These are phyloP conservation scores for Thunnus albacares DNA, from an alignment of 2,797 vertebrate genomes.

Conservation along the genomic window DNA sequence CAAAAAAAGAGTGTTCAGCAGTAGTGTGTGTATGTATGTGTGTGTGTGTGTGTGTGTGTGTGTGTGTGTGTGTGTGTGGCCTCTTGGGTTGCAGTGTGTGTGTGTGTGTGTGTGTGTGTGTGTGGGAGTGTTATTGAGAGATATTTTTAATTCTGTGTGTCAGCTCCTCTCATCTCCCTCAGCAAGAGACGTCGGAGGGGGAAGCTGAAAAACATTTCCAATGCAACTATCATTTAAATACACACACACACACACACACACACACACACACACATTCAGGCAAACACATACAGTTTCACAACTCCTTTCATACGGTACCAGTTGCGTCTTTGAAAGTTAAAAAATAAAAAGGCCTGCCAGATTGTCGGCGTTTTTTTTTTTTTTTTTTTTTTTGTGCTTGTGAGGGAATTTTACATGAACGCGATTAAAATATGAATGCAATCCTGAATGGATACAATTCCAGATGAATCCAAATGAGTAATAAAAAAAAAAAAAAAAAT, in stretches of 20 bases:
- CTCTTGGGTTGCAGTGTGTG: conserved; percentile 44
- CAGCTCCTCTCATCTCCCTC: conserved; percentile 80
- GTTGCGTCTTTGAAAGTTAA: conserved; percentile 64
- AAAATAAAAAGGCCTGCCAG: conserved; percentile 41
- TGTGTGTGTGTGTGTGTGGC: conserved; percentile 20
- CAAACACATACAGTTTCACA: conserved; percentile 31
- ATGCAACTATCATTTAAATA: conserved; percentile 67
- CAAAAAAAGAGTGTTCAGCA: conserved; percentile 58
- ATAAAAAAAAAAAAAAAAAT: conserved; percentile 9
- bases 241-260: conserved; percentile 40
- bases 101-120: conserved; percentile 17
- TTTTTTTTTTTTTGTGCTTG: conserved; percentile 41
- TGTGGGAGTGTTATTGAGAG: conserved; percentile 79
- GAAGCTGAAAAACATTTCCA: conserved; percentile 75
- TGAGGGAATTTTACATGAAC: conserved; percentile 62
- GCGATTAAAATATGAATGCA: conserved; percentile 59
- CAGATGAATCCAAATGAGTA: conserved; percentile 34
- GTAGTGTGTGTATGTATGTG: conserved; percentile 26
- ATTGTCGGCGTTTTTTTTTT: conserved; percentile 45
- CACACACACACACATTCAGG: conserved; percentile 52
- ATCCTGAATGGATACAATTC: conserved; percentile 41
- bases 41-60: conserved; percentile 9
- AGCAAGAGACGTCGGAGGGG: conserved; percentile 75
- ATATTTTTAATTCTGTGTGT: conserved; percentile 85
- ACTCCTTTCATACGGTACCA: conserved; percentile 60